Evolutionary conservation across 2,888 invertebrate species (phyloP), one percentile per base, ranked within the genome.

Genomic region (Gymnocheta viridis): DNA sequence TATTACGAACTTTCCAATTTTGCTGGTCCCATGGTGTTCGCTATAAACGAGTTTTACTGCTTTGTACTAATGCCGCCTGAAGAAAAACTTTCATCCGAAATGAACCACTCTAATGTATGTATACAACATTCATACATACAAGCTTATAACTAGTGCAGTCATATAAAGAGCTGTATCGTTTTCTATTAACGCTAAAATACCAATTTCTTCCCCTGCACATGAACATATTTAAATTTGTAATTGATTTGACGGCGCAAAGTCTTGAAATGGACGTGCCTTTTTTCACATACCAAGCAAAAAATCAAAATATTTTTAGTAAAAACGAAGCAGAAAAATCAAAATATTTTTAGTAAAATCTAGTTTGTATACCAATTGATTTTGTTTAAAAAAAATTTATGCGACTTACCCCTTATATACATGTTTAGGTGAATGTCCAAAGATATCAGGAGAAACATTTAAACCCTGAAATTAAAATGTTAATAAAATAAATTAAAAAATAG

Each of bases 181-280:
- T 12, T 0, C 22, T 10, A 51, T 44, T n/a, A 51, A 49, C n/a
- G 24, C 7, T 14, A 38, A 22, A 27, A 14, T 24, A 17, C 27
- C 41, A 41, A 38, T 44, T 41, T 4, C 4, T 62, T n/a, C 44
- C 10, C 22, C 41, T 19, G 17, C 41, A 19, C 41, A 41, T 41
- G 2, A 58, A 66, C 72, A 29, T 19, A 73, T 74, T 74, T 67
- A 35, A 69, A 24, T 69, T 62, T 78, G 73, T 54, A 82, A 82
- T 82, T 82, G 60, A 54, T 19, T 44, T 67, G 82, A 73, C 82
- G 82, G 77, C 82, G 54, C 77, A 77, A 82, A 77, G 82, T 82
- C 22, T 69, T 41, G 19, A 38, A 69, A 14, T 49, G 49, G 69
- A 69, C 81, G 74, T 81, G 74, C 81, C 74, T 81, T 74, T 44